A percentile compares a stretch with the other conserved stretches of the same genome.
phyloP scores from a whole-genome alignment of 2,113 vertebrate genomes.

The Chionis minor region DNA sequence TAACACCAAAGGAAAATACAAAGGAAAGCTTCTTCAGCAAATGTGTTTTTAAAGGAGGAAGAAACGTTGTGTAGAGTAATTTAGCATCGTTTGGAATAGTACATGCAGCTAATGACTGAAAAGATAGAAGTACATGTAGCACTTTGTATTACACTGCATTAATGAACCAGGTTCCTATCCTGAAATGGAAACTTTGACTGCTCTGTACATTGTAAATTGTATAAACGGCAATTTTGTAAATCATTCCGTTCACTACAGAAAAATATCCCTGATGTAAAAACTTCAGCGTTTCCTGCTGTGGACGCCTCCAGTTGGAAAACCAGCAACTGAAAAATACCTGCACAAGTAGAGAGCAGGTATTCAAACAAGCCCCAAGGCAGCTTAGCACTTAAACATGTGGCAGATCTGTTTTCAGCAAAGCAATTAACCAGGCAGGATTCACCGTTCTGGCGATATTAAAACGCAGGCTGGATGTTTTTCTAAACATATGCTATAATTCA shows the following conservation, averaged over 20 bases:
- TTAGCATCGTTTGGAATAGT: background rate
- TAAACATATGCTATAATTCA: conserved; percentile 4
- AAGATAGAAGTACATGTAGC: background rate
- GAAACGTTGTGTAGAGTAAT: background rate
- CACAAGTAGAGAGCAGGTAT: conserved; percentile 32
- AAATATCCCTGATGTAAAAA: background rate
- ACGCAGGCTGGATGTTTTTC: background rate
- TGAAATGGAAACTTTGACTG: background rate
- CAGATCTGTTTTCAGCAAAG: conserved; percentile 37
- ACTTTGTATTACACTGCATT: background rate
- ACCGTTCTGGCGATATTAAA: background rate
- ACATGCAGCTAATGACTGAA: background rate
- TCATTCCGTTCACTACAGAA: background rate
- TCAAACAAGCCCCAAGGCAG: conserved; percentile 41
- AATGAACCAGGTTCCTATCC: background rate
- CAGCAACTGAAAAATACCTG: background rate
- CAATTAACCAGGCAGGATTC: conserved; percentile 3
- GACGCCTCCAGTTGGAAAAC: background rate
- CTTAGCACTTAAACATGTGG: background rate
- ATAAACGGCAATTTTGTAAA: background rate
- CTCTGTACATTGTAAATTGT: background rate
- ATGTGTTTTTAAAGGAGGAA: background rate
- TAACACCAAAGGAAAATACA: conserved; percentile 36
- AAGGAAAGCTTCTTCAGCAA: conserved; percentile 28
- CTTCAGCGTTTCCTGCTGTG: background rate